Percentiles rank a stretch among this genome's conserved stretches.
These are phyloP conservation scores for Pseudococcus viburni DNA, from an alignment of 2,888 invertebrate genomes.

Conservation along the genomic window DNA sequence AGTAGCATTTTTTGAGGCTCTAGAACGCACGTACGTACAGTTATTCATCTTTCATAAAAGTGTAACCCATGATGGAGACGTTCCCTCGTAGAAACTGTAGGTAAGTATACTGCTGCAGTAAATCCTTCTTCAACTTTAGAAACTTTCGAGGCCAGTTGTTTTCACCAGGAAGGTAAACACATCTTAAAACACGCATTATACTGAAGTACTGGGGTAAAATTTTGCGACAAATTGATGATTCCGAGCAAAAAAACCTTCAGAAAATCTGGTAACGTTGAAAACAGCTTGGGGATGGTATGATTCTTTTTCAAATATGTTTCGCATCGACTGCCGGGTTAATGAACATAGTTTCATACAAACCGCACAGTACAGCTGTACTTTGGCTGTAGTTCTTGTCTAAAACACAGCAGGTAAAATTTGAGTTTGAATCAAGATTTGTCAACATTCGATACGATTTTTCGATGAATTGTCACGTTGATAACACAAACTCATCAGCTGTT, in stretches of 20 bases:
- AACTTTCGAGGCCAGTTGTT: constrained; percentile 14
- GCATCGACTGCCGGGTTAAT: constrained; percentile 5
- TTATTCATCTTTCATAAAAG: constrained; percentile 17
- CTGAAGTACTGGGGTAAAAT: neutral
- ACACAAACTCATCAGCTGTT: neutral
- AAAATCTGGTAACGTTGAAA: constrained; percentile 49
- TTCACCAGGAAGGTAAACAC: constrained; percentile 2
- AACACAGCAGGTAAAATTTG: neutral
- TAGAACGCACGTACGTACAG: constrained; percentile 23
- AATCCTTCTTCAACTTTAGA: neutral
- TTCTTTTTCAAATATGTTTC: constrained; percentile 34
- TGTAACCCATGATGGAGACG: neutral
- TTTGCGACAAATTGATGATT: neutral
- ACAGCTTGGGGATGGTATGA: constrained; percentile 13
- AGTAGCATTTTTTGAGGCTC: constrained; percentile 42
- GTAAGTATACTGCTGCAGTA: constrained; percentile 18
- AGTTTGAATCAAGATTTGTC: neutral
- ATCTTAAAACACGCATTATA: neutral
- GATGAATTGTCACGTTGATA: neutral
- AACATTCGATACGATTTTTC: neutral
- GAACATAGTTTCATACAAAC: constrained; percentile 37
- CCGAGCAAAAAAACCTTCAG: neutral
- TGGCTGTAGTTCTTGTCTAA: neutral
- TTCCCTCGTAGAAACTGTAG: constrained; percentile 11
- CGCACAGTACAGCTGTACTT: constrained; percentile 15